phyloP scores from a whole-genome alignment of 2,888 invertebrate species.

The Leptogaster cylindrica region DNA sequence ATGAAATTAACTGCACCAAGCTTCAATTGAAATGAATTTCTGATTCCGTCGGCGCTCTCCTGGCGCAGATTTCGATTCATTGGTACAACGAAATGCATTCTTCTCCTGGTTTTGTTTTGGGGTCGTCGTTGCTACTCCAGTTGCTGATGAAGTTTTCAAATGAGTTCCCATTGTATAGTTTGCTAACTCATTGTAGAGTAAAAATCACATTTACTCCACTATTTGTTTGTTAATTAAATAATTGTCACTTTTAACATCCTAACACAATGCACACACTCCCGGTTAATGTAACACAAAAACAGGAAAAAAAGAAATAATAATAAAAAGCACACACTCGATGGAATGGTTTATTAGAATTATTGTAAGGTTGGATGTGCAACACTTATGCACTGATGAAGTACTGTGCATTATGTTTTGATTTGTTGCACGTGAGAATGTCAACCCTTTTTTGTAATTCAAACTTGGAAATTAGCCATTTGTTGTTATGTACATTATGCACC shows the following conservation, averaged over 20 bases:
- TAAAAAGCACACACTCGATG: no score
- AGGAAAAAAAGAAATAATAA: not conserved
- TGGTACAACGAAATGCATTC: slow-evolving; percentile 1
- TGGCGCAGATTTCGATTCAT: slow-evolving; percentile 18
- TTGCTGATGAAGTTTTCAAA: slow-evolving; percentile 49
- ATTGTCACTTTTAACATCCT: slow-evolving; percentile 25
- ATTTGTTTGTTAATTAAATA: slow-evolving; percentile 39
- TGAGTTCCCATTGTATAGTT: slow-evolving; percentile 48
- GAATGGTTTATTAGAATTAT: slow-evolving; percentile 9
- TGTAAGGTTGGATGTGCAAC: no score
- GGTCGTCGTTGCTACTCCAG: slow-evolving; percentile 9
- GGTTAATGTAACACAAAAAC: slow-evolving; percentile 16
- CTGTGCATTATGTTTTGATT: no score
- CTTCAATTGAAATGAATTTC: slow-evolving; percentile 19
- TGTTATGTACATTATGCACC: no score
- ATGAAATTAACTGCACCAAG: slow-evolving; percentile 15
- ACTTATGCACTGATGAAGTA: no score
- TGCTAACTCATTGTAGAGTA: slow-evolving; percentile 42
- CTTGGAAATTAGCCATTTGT: no score
- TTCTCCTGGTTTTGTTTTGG: slow-evolving; percentile 14
- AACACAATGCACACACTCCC: slow-evolving; percentile 7
- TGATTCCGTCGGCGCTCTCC: slow-evolving; percentile 13
- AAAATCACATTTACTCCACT: slow-evolving; percentile 34
- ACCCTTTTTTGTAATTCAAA: no score
- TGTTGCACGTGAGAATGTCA: no score